Percentiles rank a stretch among this genome's conserved stretches.
Evolutionary conservation across 2,113 vertebrate genomes (phyloP).

Genomic region (Albula goreensis): DNA sequence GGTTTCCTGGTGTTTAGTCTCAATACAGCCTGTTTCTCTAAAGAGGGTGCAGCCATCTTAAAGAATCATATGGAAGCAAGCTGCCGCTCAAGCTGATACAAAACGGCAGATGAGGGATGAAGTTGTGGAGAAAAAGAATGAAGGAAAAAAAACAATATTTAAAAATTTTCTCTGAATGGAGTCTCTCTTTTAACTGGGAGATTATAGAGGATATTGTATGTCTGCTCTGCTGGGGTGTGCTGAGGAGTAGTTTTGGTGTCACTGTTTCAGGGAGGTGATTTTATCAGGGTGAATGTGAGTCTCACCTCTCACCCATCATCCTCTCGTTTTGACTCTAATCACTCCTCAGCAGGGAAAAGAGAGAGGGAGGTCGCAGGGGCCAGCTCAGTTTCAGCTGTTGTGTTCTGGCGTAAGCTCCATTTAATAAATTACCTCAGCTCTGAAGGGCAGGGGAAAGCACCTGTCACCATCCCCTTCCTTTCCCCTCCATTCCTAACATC

Average conservation of each 20-base stretch:
- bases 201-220: constrained; percentile 1
- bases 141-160: constrained; percentile 45
- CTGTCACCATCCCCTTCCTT: constrained; percentile 22
- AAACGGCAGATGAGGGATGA: constrained; percentile 14
- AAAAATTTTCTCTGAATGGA: constrained; percentile 59
- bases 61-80: constrained; percentile 62
- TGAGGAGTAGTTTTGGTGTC: constrained; percentile 3
- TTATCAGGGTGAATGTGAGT: background rate
- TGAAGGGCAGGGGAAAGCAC: constrained; percentile 44
- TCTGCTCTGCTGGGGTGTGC: constrained; percentile 9
- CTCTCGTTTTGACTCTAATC: constrained; percentile 56
- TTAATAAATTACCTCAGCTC: constrained; percentile 48
- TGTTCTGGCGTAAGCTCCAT: constrained; percentile 41
- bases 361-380: background rate
- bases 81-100: constrained; percentile 36
- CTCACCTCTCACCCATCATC: background rate
- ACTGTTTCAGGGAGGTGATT: constrained; percentile 21
- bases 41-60: constrained; percentile 53
- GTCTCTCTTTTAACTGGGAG: constrained; percentile 33
- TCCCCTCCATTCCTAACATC: background rate
- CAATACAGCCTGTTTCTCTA: constrained; percentile 45
- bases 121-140: constrained; percentile 38
- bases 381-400: constrained; percentile 7
- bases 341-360: constrained; percentile 37
- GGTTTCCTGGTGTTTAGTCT: constrained; percentile 52